Evolutionary conservation across 2,888 invertebrate species (phyloP).

Genomic region (Melanchra persicariae): DNA sequence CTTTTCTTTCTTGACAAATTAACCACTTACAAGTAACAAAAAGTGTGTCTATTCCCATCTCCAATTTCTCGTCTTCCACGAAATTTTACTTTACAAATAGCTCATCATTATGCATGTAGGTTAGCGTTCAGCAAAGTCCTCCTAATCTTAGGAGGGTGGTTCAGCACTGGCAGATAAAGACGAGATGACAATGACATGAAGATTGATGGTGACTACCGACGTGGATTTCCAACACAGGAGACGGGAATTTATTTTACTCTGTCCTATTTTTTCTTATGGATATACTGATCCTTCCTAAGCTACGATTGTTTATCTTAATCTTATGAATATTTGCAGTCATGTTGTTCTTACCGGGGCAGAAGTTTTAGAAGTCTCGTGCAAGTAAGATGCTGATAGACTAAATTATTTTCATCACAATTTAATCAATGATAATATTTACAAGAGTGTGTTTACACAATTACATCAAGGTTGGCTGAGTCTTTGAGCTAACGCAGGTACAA

Average conservation of each 20-base stretch:
- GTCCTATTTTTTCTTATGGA: conserved; percentile 24
- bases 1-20: neutral
- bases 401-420: neutral
- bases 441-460: neutral
- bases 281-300: conserved; percentile 7
- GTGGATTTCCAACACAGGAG: conserved; percentile 69
- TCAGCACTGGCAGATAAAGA: conserved; percentile 49
- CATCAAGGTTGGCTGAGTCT: too few relatives aligned
- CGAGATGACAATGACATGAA: conserved; percentile 75
- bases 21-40: neutral
- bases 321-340: conserved; percentile 7
- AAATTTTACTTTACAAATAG: conserved; percentile 47
- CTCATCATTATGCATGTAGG: conserved; percentile 57
- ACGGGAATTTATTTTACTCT: conserved; percentile 68
- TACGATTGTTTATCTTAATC: conserved; percentile 28
- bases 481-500: neutral
- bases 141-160: conserved; percentile 61
- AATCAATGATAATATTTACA: neutral
- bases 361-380: neutral
- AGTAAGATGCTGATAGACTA: neutral
- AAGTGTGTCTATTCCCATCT: conserved; percentile 14
- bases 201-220: conserved; percentile 78
- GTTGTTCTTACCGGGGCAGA: neutral
- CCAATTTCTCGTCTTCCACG: conserved; percentile 23
- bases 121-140: conserved; percentile 51